Evolutionary conservation across 2,113 vertebrate genomes (phyloP).

Genomic region (Fulmarus glacialis): DNA sequence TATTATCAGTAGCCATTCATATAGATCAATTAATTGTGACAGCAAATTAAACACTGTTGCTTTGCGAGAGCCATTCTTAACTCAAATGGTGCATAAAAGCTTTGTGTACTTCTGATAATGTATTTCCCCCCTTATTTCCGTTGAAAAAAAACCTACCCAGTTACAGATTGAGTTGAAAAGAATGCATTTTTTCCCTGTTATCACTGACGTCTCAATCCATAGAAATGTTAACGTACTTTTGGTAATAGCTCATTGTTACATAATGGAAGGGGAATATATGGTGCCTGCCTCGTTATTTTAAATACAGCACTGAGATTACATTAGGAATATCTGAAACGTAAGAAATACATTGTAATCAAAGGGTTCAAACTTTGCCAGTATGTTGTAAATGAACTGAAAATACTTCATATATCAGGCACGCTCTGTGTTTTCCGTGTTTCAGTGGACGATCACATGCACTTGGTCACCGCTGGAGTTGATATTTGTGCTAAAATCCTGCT

Average conservation of each 20-base stretch:
- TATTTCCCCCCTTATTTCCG: not conserved
- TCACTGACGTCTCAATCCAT: not conserved
- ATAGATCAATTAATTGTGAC: not conserved
- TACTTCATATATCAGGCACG: not conserved
- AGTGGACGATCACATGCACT: no score
- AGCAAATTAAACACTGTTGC: not conserved
- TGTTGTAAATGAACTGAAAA: not conserved
- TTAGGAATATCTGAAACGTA: not conserved
- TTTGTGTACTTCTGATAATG: not conserved
- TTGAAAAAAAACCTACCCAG: not conserved
- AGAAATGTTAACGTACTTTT: not conserved
- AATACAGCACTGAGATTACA: not conserved
- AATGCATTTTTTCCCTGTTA: not conserved
- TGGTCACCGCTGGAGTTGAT: fast-evolving
- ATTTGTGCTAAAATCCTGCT: not conserved
- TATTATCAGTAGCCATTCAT: not conserved
- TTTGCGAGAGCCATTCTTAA: not conserved
- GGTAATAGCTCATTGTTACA: not conserved
- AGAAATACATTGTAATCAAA: not conserved
- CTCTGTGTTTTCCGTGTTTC: not conserved
- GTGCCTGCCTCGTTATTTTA: not conserved
- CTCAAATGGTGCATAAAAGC: not conserved
- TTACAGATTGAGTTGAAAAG: not conserved
- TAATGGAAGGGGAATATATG: not conserved
- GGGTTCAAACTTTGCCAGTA: not conserved